Evolutionary conservation across 2,113 vertebrate genomes (phyloP).

Genomic region (Stictonetta naevosa): DNA sequence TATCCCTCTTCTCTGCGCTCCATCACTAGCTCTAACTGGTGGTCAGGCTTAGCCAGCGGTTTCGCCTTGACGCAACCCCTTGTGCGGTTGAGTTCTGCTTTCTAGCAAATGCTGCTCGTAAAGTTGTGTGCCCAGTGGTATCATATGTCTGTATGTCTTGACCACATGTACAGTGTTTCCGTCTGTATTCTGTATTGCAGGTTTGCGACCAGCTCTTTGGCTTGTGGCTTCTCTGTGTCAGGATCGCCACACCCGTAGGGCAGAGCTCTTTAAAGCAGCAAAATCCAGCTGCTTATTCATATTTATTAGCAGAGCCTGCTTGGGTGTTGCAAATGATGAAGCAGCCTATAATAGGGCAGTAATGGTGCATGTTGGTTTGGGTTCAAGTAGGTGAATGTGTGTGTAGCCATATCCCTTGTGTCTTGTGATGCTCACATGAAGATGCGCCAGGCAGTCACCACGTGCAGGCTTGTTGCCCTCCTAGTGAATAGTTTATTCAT

Average conservation of each 20-base stretch:
- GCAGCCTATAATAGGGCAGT: background rate
- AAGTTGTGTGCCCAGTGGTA: background rate
- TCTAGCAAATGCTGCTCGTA: slow-evolving; percentile 2
- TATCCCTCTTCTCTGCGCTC: slow-evolving; percentile 25
- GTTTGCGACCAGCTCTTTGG: slow-evolving; percentile 16
- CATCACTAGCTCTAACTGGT: slow-evolving; percentile 8
- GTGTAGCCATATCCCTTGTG: background rate
- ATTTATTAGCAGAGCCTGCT: background rate
- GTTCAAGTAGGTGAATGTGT: background rate
- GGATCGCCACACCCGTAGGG: background rate
- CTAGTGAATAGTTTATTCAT: slow-evolving; percentile 6
- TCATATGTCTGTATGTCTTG: slow-evolving; percentile 17
- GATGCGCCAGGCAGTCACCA: accelerated
- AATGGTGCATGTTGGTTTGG: background rate
- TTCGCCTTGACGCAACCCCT: background rate
- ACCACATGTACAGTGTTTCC: slow-evolving; percentile 40
- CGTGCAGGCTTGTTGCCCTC: accelerated
- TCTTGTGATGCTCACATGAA: background rate
- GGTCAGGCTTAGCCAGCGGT: slow-evolving; percentile 5
- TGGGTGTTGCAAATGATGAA: background rate
- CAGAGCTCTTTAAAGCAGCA: background rate
- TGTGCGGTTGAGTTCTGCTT: slow-evolving; percentile 62
- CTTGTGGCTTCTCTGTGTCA: background rate
- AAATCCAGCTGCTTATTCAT: background rate
- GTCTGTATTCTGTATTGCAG: slow-evolving; percentile 50